Percentiles rank a stretch among this genome's conserved stretches.
Conservation (phyloP, 2,888 invertebrate species). For the Xiphydria camelus region DNA sequence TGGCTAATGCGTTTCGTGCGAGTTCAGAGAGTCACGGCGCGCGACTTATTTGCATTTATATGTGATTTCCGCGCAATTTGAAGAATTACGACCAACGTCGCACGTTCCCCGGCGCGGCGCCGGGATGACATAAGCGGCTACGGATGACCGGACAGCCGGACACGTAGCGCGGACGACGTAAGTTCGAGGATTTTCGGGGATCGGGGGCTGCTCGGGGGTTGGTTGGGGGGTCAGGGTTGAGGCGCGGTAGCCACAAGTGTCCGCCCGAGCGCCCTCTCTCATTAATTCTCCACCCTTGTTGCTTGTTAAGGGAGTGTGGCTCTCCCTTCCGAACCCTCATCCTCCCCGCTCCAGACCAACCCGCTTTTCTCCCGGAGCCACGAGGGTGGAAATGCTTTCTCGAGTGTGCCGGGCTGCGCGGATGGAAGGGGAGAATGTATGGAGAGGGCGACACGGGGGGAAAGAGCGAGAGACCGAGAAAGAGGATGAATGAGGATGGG, state of each 20-base stretch:
- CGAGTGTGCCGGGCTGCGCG: constrained; percentile 33
- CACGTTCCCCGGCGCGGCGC: neutral
- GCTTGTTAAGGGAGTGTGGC: constrained; percentile 54
- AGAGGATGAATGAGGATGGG: constrained; percentile 8
- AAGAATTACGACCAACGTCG: no score
- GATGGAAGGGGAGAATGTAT: constrained; percentile 9
- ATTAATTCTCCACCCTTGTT: constrained; percentile 59
- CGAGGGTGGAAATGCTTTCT: constrained; percentile 46
- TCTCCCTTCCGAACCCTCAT: constrained; percentile 24
- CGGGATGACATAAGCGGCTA: no score
- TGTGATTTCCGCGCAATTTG: no score
- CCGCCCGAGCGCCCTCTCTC: constrained; percentile 57
- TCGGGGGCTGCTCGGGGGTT: constrained; percentile 25
- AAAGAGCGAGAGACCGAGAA: neutral
- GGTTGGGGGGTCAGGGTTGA: constrained; percentile 48
- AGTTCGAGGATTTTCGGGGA: constrained; percentile 22
- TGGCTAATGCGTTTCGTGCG: no score
- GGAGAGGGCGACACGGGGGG: constrained; percentile 5
- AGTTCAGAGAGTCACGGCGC: no score
- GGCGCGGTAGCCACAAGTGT: constrained; percentile 58
- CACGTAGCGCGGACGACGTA: constrained; percentile 11
- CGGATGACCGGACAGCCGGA: neutral
- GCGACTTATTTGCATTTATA: no score
- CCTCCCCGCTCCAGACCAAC: constrained; percentile 16
- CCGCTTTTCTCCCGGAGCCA: constrained; percentile 15